Percentiles rank a stretch among this genome's conserved stretches.
These are phyloP conservation scores for Cyclophora punctaria DNA, from an alignment of 2,888 invertebrate species.

Conservation along the genomic window DNA sequence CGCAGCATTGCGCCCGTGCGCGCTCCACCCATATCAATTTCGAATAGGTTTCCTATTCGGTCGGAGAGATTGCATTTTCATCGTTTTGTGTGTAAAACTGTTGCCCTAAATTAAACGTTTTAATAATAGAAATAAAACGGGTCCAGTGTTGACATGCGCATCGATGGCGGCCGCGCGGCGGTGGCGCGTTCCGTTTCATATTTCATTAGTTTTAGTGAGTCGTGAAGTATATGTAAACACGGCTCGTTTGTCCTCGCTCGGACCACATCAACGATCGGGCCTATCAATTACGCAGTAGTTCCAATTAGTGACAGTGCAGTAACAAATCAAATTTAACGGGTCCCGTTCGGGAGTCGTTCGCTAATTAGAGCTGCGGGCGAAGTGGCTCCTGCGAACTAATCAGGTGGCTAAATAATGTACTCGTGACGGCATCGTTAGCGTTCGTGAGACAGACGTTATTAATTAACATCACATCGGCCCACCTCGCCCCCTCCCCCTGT, in stretches of 20 bases:
- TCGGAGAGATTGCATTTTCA: conserved; percentile 68
- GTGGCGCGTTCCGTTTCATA: conserved; percentile 41
- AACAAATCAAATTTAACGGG: conserved; percentile 63
- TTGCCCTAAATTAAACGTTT: conserved; percentile 72
- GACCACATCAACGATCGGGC: conserved; percentile 39
- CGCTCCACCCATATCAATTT: conserved; percentile 74
- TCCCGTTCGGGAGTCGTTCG: conserved; percentile 47
- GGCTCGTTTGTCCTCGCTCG: conserved; percentile 19
- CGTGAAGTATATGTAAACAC: conserved; percentile 44
- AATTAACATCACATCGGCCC: conserved; percentile 65
- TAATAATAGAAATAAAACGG: conserved; percentile 69
- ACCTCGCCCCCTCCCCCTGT: conserved; percentile 23
- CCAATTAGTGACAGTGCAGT: conserved; percentile 68
- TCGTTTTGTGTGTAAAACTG: conserved; percentile 72
- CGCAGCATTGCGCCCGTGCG: conserved; percentile 55
- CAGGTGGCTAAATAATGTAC: conserved; percentile 73
- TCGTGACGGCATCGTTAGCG: conserved; percentile 70
- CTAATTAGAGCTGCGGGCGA: conserved; percentile 67
- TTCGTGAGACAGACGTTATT: conserved; percentile 71
- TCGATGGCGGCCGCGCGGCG: conserved; percentile 27
- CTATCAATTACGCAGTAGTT: conserved; percentile 58
- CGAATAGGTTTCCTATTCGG: conserved; percentile 72
- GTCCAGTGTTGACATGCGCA: conserved; percentile 46
- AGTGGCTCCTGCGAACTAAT: conserved; percentile 63
- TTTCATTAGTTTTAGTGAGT: conserved; percentile 48